Evolutionary conservation across 2,888 invertebrate species (phyloP), one percentile per base, ranked within the genome.

Genomic region (Ectemnius cavifrons): DNA sequence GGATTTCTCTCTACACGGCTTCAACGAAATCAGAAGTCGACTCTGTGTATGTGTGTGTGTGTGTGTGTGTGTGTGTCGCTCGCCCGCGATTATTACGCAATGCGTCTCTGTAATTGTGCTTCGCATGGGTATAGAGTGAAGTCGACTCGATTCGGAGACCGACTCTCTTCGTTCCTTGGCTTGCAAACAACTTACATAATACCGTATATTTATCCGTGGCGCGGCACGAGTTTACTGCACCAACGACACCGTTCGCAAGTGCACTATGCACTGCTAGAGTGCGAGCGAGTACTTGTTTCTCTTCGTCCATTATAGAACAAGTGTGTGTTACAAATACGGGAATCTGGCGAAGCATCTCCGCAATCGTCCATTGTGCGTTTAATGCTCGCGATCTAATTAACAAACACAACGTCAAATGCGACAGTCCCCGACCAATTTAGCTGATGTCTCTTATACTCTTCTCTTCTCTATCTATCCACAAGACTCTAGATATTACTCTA

Each of bases 171-270:
- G 71, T 69, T 64, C 77, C 67, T 73, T 71, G 75, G 83, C 77
- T 74, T 78, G 79, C 85, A 84, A 87, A 86, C 87, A 84, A 85
- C 86, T 88, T 88, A 85, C 75, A 85, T 86, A 88, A 88, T 79
- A 79, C 77, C 79, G 80, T 84, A 84, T 85, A 85, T 85, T 86
- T 83, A 87, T 86, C 81, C 77, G 72, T 5, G 52, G 52, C 52
- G n/a, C 52, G 52, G 52, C 14, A 23, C n/a, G 73, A 68, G 79
- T 84, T 85, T 84, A 81, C 81, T 74, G 77, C 80, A 72, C 77
- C 62, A 69, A 67, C 84, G 70, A 72, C 75, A 77, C 66, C 75
- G 78, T 79, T 77, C 64, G 37, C 57, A 61, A 46, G 45, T 49
- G 45, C 11, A 57, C 58, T 68, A 49, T 11, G 14, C 59, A 20